Conservation (phyloP, 2,797 vertebrate genomes). For the Rhinella marina region DNA sequence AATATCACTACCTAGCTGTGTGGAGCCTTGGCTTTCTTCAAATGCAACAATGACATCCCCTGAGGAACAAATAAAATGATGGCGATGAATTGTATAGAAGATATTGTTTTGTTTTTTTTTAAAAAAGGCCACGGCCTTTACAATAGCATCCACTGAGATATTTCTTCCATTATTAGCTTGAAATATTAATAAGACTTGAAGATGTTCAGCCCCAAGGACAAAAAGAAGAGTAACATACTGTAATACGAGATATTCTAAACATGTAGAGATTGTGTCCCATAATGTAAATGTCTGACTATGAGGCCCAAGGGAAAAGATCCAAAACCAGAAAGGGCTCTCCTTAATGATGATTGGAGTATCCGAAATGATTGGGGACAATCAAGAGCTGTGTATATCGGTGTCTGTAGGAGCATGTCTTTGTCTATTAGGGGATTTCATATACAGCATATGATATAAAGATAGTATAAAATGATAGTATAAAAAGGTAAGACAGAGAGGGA, state of each 20-base stretch:
- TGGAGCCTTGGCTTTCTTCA: neutral
- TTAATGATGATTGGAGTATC: neutral
- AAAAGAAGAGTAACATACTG: slow-evolving; percentile 25
- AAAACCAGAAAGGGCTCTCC: neutral
- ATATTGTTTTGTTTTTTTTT: neutral
- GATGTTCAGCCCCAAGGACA: slow-evolving; percentile 38
- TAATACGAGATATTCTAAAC: neutral
- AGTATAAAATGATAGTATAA: neutral
- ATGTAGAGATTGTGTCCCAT: slow-evolving; percentile 23
- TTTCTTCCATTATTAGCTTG: slow-evolving; percentile 45
- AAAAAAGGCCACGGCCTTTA: slow-evolving; percentile 27
- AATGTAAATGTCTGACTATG: slow-evolving; percentile 34
- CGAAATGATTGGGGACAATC: neutral
- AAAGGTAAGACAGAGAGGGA: too few relatives aligned
- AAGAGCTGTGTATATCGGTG: neutral
- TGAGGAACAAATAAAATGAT: neutral
- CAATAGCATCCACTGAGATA: slow-evolving; percentile 5
- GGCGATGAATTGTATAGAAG: neutral
- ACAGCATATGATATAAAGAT: too few relatives aligned
- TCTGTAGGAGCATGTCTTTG: too few relatives aligned
- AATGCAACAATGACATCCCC: neutral
- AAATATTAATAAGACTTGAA: slow-evolving; percentile 51
- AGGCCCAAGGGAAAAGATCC: neutral
- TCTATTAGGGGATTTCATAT: too few relatives aligned
- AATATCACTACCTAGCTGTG: slow-evolving; percentile 6